These are phyloP conservation scores for Camponotus fellah DNA, from an alignment of 2,888 invertebrate species.

Conservation along the genomic window DNA sequence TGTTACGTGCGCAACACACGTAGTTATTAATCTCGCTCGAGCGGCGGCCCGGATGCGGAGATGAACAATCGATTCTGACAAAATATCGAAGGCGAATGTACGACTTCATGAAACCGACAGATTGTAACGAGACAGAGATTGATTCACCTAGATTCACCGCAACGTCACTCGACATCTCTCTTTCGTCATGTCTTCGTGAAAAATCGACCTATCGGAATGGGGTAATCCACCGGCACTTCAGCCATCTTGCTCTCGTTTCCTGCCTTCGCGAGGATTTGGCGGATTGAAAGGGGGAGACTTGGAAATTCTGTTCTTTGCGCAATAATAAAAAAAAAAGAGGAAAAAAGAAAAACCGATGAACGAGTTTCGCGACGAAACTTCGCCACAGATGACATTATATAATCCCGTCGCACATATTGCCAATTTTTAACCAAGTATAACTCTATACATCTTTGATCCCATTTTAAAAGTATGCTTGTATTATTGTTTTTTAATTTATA, in stretches of 20 bases:
- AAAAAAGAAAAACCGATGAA: no score
- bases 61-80: constrained; percentile 38
- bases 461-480: not conserved
- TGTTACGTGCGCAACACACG: constrained; percentile 32
- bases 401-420: not conserved
- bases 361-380: constrained; percentile 6
- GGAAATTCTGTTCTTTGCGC: constrained; percentile 21
- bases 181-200: constrained; percentile 46
- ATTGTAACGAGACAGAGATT: constrained; percentile 55
- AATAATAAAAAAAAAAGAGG: not conserved
- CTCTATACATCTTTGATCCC: not conserved
- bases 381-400: not conserved
- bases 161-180: constrained; percentile 51
- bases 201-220: constrained; percentile 49
- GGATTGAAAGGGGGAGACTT: constrained; percentile 39
- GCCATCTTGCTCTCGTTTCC: constrained; percentile 17
- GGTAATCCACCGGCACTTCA: constrained; percentile 44
- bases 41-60: not conserved
- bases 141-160: constrained; percentile 49
- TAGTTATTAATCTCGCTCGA: constrained; percentile 41
- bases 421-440: not conserved
- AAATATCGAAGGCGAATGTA: constrained; percentile 45
- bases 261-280: constrained; percentile 38
- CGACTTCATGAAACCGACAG: constrained; percentile 39
- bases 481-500: not conserved